Percentiles rank a stretch among this genome's conserved stretches.
These are phyloP conservation scores for Luffia ferchaultella DNA, from an alignment of 2,888 invertebrate species.

Conservation along the genomic window DNA sequence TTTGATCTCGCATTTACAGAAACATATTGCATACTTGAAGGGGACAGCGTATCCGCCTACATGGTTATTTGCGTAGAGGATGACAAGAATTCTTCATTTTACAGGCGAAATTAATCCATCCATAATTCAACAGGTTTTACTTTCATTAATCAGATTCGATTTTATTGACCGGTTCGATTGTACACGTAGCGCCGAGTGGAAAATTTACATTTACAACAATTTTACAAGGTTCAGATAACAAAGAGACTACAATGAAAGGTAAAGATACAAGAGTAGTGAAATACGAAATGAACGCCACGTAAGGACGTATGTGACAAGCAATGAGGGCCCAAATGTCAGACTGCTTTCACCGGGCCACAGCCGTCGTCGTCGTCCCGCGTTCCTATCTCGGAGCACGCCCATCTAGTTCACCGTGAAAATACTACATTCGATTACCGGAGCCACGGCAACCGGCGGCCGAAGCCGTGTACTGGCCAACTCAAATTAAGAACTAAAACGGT, in stretches of 20 bases:
- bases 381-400: too few species aligned
- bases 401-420: neutral
- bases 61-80: too few species aligned
- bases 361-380: too few species aligned
- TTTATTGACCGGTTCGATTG: neutral
- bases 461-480: neutral
- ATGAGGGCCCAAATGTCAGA: neutral
- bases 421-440: neutral
- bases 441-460: neutral
- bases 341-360: neutral
- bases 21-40: too few species aligned
- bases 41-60: too few species aligned
- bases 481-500: neutral
- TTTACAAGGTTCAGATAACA: neutral
- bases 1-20: too few species aligned
- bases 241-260: neutral
- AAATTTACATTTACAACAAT: neutral
- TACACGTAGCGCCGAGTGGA: neutral
- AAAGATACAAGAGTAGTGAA: neutral
- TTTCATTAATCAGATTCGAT: neutral
- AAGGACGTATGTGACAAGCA: neutral
- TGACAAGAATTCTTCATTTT: too few species aligned
- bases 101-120: too few species aligned
- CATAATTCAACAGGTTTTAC: neutral
- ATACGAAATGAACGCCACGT: neutral